Evolutionary conservation across 2,888 invertebrate species (phyloP).

Genomic region (Acanthosepion esculentum): DNA sequence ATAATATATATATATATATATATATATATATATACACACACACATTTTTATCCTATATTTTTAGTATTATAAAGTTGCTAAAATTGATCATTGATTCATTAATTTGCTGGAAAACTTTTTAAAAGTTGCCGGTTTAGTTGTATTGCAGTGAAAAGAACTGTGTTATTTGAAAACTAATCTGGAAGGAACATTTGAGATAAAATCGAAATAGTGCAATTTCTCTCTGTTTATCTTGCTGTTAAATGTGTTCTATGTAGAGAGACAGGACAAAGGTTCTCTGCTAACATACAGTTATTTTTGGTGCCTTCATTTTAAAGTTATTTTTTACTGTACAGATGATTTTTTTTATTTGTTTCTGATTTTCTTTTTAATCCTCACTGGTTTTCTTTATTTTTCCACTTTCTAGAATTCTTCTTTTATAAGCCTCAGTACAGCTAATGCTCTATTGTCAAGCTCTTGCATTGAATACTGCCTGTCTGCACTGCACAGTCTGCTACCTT

Average conservation of each 20-base stretch:
- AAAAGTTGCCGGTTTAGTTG: neutral
- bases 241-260: neutral
- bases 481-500: conserved; percentile 81
- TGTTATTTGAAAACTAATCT: neutral
- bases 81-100: neutral
- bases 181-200: neutral
- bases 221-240: neutral
- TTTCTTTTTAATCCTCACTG: neutral
- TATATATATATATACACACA: no score
- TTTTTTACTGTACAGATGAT: neutral
- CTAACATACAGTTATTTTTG: neutral
- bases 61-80: neutral
- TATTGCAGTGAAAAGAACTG: neutral
- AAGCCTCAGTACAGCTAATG: conserved; percentile 83
- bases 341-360: neutral
- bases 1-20: no score
- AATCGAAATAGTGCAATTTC: neutral
- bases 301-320: neutral
- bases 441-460: conserved; percentile 82
- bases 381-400: neutral
- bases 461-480: conserved; percentile 84
- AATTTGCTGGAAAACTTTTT: neutral
- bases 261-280: neutral
- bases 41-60: neutral
- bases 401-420: conserved; percentile 77